Evolutionary conservation across 2,797 vertebrate genomes (phyloP).

Genomic region (Mus caroli): DNA sequence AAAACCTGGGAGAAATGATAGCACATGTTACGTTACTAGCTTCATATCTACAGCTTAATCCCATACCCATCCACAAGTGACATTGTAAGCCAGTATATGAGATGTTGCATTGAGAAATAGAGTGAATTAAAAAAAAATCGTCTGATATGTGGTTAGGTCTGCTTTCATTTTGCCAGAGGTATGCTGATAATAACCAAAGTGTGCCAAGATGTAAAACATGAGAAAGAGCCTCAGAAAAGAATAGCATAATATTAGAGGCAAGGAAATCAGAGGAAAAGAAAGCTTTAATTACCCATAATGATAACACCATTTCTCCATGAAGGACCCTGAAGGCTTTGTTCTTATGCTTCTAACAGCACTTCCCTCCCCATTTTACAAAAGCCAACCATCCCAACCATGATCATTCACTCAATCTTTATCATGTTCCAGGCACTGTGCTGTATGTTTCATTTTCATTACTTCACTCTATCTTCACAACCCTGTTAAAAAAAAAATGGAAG

Average conservation of each 20-base stretch:
- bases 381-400: background rate
- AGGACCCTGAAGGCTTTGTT: conserved; percentile 41
- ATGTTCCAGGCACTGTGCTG: background rate
- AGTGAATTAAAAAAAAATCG: background rate
- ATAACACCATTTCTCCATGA: background rate
- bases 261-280: background rate
- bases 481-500: background rate
- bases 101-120: conserved; percentile 21
- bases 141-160: conserved; percentile 50
- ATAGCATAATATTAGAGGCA: conserved; percentile 25
- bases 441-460: background rate
- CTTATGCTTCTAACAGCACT: background rate
- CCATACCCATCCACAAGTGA: conserved; percentile 32
- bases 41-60: conserved; percentile 70
- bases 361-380: background rate
- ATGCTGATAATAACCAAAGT: conserved; percentile 57
- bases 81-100: conserved; percentile 30
- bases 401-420: background rate
- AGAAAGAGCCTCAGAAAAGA: conserved; percentile 38
- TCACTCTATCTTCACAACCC: conserved; percentile 3
- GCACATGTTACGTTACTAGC: conserved; percentile 45
- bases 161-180: conserved; percentile 62
- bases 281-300: background rate
- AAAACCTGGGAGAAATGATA: conserved; percentile 68
- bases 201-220: conserved; percentile 56